These are phyloP conservation scores for Conomelus anceps DNA, from an alignment of 2,888 invertebrate genomes.

Conservation along the genomic window DNA sequence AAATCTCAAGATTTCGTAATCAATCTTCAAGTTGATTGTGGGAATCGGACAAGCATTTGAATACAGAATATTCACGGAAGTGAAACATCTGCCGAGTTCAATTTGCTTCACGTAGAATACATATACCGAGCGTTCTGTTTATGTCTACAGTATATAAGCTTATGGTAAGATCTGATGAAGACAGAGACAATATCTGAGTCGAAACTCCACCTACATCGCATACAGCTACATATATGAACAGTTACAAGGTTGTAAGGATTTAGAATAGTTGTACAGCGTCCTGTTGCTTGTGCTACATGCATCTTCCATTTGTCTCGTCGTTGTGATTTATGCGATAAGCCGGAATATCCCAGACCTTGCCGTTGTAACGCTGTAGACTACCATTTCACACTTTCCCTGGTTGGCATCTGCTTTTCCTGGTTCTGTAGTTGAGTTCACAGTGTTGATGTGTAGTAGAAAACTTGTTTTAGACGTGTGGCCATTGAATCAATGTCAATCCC, in stretches of 20 bases:
- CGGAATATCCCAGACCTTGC: neutral
- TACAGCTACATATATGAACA: neutral
- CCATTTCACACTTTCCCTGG: neutral
- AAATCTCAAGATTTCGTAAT: too few species aligned
- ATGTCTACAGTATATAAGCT: too few species aligned
- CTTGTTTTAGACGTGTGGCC: neutral
- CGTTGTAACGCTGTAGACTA: too few species aligned
- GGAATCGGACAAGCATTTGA: too few species aligned
- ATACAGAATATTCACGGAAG: too few species aligned
- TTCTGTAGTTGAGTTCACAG: neutral
- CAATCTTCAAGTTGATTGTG: too few species aligned
- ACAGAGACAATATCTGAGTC: neutral
- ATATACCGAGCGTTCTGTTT: too few species aligned
- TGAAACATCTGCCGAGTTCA: neutral
- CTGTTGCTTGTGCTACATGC: neutral
- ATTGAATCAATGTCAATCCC: neutral
- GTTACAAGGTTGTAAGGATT: neutral
- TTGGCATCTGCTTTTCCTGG: neutral
- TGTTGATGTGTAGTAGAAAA: neutral
- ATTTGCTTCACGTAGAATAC: neutral
- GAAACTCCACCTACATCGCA: neutral
- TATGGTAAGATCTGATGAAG: neutral
- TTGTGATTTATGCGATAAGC: neutral
- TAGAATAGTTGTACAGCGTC: neutral
- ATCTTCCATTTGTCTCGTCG: neutral